A percentile compares a stretch with the other conserved stretches of the same genome.
Evolutionary conservation across 2,797 vertebrate species (phyloP).

Genomic region (Anableps anableps): DNA sequence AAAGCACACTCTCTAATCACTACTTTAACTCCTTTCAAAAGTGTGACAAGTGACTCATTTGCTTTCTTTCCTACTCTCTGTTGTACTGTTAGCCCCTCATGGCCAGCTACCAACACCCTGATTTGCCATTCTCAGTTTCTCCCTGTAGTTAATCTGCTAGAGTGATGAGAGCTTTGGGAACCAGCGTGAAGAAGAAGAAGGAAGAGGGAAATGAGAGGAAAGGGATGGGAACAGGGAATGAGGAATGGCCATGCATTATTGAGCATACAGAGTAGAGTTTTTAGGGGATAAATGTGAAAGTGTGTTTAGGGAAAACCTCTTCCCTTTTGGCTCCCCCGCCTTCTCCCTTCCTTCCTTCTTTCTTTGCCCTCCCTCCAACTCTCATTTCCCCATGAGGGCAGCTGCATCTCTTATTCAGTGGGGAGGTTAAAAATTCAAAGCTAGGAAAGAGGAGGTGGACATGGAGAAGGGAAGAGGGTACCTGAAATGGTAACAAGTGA

Average conservation of each 20-base stretch:
- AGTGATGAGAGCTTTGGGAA: constrained; percentile 67
- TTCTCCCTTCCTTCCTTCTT: constrained; percentile 38
- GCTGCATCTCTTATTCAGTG: constrained; percentile 83
- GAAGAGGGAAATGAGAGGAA: constrained; percentile 44
- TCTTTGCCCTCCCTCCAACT: constrained; percentile 63
- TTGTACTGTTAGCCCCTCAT: constrained; percentile 51
- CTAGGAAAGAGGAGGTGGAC: constrained; percentile 45
- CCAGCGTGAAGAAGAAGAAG: constrained; percentile 63
- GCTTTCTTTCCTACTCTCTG: constrained; percentile 32
- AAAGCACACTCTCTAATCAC: constrained; percentile 57
- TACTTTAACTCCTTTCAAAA: constrained; percentile 59
- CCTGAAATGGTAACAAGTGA: constrained; percentile 80
- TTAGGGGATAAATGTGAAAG: constrained; percentile 82
- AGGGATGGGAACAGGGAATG: constrained; percentile 34
- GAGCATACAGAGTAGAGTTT: constrained; percentile 78
- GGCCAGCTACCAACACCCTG: constrained; percentile 59
- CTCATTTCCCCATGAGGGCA: constrained; percentile 62
- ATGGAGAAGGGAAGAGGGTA: constrained; percentile 56
- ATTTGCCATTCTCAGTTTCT: constrained; percentile 69
- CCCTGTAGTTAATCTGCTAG: constrained; percentile 72
- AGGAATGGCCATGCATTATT: constrained; percentile 80
- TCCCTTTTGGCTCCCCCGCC: constrained; percentile 55
- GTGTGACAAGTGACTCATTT: constrained; percentile 64
- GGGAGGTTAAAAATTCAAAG: constrained; percentile 85
- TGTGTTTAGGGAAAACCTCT: constrained; percentile 77